These are phyloP conservation scores for Riptortus pedestris DNA, from an alignment of 1,140 invertebrate species.

Conservation along the genomic window DNA sequence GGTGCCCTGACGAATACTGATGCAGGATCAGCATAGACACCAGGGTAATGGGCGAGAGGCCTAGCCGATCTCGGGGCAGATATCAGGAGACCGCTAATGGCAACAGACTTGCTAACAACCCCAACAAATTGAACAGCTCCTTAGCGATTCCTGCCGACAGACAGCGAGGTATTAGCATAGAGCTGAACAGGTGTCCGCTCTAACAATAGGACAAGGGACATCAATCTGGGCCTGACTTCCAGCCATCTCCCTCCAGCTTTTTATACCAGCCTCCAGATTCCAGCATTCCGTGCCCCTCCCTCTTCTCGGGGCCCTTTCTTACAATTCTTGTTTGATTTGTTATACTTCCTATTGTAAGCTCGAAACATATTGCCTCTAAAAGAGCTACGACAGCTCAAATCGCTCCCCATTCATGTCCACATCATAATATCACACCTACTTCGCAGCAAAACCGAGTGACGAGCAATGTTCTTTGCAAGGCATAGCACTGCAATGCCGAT, in stretches of 20 bases:
- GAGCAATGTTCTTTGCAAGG: too few species aligned
- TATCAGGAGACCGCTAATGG: background rate
- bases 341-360: background rate
- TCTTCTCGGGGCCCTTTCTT: background rate
- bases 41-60: too few species aligned
- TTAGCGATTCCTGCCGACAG: slow-evolving; percentile 3
- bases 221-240: background rate
- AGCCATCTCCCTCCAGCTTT: background rate
- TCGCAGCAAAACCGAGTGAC: too few species aligned
- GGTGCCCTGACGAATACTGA: too few species aligned
- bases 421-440: background rate
- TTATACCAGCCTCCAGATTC: slow-evolving; percentile 1
- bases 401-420: background rate
- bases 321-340: background rate
- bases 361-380: background rate
- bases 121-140: slow-evolving; percentile 1
- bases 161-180: background rate
- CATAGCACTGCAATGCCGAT: too few species aligned
- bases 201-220: slow-evolving; percentile 8
- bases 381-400: background rate
- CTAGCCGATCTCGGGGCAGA: too few species aligned
- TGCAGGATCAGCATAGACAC: too few species aligned
- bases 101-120: too few species aligned
- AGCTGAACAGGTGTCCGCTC: background rate
- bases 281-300: background rate